Percentiles rank a stretch among this genome's conserved stretches.
phyloP scores from a whole-genome alignment of 2,113 vertebrate genomes.

The Macquaria australasica region DNA sequence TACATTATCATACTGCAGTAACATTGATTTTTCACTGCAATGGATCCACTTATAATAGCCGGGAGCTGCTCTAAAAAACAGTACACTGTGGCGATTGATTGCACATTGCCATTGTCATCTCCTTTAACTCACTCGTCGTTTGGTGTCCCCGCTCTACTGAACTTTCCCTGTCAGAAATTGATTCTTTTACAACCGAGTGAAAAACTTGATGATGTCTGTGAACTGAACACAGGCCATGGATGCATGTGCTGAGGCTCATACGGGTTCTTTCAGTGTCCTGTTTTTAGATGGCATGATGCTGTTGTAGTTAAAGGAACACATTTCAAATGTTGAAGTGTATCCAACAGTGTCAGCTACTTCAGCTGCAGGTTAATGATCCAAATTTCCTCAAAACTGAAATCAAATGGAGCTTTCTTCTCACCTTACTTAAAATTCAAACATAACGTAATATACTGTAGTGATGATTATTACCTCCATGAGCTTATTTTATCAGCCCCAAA shows the following conservation, averaged over 20 bases:
- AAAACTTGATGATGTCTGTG: background rate
- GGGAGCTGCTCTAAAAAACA: background rate
- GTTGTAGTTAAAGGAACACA: background rate
- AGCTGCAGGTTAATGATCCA: background rate
- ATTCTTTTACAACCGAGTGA: conserved; percentile 35
- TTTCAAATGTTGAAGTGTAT: background rate
- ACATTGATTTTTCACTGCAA: conserved; percentile 2
- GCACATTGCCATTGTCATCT: background rate
- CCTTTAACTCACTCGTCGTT: background rate
- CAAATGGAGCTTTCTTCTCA: background rate
- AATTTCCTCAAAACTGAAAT: background rate
- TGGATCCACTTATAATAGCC: background rate
- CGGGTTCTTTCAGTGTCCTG: background rate
- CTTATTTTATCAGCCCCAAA: background rate
- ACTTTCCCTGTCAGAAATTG: conserved; percentile 18
- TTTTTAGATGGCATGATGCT: background rate
- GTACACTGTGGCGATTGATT: background rate
- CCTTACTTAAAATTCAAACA: background rate
- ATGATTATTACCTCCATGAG: background rate
- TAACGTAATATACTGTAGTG: background rate
- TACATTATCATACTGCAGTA: background rate
- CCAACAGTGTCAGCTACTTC: background rate
- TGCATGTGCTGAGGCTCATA: background rate
- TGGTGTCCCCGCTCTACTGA: conserved; percentile 1
- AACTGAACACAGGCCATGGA: background rate